Evolutionary conservation across 2,113 vertebrate species (phyloP).

Genomic region (Mastomys coucha): DNA sequence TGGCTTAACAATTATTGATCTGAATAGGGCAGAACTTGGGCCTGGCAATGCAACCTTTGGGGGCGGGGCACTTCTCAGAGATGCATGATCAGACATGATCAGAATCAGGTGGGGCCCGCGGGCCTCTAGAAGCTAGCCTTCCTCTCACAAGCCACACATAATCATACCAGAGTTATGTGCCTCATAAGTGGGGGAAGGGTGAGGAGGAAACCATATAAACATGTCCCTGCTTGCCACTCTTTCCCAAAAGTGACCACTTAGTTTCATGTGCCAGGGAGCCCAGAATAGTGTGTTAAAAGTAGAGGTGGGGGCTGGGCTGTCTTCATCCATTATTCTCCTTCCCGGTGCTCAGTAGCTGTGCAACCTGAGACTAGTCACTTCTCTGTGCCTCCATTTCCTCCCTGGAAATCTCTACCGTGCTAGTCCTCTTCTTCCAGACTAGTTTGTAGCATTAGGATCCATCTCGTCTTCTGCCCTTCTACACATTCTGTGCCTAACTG

Average conservation of each 20-base stretch:
- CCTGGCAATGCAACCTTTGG: not conserved
- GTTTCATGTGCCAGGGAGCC: not conserved
- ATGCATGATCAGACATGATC: not conserved
- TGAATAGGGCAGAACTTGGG: not conserved
- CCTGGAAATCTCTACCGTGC: not conserved
- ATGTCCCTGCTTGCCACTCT: not conserved
- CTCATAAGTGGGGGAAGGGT: not conserved
- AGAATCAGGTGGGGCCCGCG: not conserved
- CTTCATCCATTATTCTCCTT: not conserved
- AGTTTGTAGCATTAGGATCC: accelerated
- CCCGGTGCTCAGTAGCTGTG: not conserved
- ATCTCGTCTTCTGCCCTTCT: not conserved
- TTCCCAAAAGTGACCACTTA: not conserved
- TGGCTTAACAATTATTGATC: not conserved
- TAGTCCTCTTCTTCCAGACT: not conserved
- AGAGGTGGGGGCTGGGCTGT: not conserved
- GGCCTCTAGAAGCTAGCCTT: not conserved
- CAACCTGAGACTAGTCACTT: not conserved
- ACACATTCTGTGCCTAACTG: not conserved
- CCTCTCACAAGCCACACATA: not conserved
- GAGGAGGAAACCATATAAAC: not conserved
- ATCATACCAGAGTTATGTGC: not conserved
- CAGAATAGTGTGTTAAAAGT: not conserved
- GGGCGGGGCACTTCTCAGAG: not conserved
- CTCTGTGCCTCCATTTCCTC: not conserved